A percentile compares a stretch with the other conserved stretches of the same genome.
These are phyloP conservation scores for Polypedilum pembai DNA, from an alignment of 1,140 invertebrate genomes.

Conservation along the genomic window DNA sequence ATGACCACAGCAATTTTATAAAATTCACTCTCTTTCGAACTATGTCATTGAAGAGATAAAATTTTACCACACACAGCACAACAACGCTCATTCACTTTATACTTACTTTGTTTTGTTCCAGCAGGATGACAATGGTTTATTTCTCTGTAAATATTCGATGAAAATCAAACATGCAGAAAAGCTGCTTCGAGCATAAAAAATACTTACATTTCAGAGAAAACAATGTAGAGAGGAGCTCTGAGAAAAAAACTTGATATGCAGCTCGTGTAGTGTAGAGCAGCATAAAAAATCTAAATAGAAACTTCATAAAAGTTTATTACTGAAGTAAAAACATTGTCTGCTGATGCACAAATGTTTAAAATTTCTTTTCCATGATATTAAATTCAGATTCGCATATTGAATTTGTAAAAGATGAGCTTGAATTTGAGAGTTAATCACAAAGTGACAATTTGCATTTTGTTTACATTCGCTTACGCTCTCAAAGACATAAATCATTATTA, in stretches of 20 bases:
- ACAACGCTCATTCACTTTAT: too few relatives aligned
- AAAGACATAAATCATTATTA: slow-evolving; percentile 27
- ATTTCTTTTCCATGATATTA: background rate
- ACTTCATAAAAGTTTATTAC: slow-evolving; percentile 25
- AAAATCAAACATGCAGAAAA: slow-evolving; percentile 18
- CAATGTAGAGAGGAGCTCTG: background rate
- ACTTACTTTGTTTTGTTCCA: background rate
- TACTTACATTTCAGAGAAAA: background rate
- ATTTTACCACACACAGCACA: too few relatives aligned
- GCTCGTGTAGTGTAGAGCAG: background rate
- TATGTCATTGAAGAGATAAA: too few relatives aligned
- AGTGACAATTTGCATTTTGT: slow-evolving; percentile 26
- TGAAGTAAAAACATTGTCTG: slow-evolving; percentile 11
- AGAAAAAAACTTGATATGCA: background rate
- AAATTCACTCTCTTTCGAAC: background rate
- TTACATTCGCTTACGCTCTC: background rate
- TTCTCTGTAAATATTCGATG: background rate
- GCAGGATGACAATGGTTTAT: slow-evolving; percentile 17
- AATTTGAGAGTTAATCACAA: slow-evolving; percentile 23
- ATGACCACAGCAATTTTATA: background rate
- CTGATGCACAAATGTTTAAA: background rate
- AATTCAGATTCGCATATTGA: background rate
- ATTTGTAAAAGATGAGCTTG: background rate
- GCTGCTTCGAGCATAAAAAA: slow-evolving; percentile 9
- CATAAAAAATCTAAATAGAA: slow-evolving; percentile 24